These are phyloP conservation scores for Antennarius striatus DNA, from an alignment of 2,113 vertebrate genomes.

Conservation along the genomic window DNA sequence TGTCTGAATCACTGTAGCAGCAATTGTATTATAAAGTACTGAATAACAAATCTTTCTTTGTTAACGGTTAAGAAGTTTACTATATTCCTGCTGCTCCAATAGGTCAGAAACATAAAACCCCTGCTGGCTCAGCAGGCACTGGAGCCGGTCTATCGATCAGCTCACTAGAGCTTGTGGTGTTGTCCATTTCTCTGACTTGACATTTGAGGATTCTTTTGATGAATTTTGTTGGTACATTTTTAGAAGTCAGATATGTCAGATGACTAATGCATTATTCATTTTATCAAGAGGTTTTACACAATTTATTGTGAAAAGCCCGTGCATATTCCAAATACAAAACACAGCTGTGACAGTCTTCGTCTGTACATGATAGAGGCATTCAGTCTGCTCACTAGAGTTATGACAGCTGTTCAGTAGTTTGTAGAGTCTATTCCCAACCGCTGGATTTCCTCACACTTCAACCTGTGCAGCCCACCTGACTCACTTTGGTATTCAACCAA, in stretches of 20 bases:
- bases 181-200: constrained; percentile 52
- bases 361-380: background rate
- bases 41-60: constrained; percentile 34
- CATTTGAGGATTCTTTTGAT: constrained; percentile 50
- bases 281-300: constrained; percentile 2
- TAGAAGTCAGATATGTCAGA: constrained; percentile 20
- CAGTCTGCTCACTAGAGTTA: too few species aligned
- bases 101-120: constrained; percentile 69
- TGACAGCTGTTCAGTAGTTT: too few species aligned
- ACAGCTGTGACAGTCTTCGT: background rate
- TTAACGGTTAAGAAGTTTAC: constrained; percentile 41
- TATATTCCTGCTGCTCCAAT: constrained; percentile 46
- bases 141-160: constrained; percentile 60
- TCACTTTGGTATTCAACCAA: constrained; percentile 7
- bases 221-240: constrained; percentile 39
- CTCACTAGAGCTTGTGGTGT: constrained; percentile 37
- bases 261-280: constrained; percentile 21
- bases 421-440: too few species aligned
- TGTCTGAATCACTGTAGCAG: background rate
- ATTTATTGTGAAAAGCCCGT: constrained; percentile 3
- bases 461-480: background rate
- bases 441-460: too few species aligned
- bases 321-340: background rate
- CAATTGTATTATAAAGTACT: background rate
- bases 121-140: constrained; percentile 57